Conservation (phyloP, 2,888 invertebrate species). For the Mylabris sibirica region DNA sequence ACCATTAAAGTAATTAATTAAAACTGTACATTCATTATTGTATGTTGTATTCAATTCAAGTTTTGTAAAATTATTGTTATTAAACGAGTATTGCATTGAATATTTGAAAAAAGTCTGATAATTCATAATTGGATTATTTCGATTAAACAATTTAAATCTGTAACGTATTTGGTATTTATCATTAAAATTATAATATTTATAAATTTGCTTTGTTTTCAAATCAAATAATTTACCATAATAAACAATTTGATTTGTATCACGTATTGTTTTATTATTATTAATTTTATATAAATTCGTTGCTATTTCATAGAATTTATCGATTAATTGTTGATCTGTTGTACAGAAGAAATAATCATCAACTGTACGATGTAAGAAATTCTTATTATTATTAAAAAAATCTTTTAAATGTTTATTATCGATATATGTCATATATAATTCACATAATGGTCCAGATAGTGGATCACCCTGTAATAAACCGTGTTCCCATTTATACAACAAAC, state of each 20-base stretch:
- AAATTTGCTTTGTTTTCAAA: slow-evolving; percentile 37
- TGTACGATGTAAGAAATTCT: slow-evolving; percentile 36
- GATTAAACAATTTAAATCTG: slow-evolving; percentile 44
- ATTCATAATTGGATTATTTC: slow-evolving; percentile 26
- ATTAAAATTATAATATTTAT: slow-evolving; percentile 32
- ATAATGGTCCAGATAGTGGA: slow-evolving; percentile 39
- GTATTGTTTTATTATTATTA: slow-evolving; percentile 38
- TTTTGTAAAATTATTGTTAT: slow-evolving; percentile 38
- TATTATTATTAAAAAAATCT: slow-evolving; percentile 19
- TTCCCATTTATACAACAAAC: slow-evolving; percentile 35
- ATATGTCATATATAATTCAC: slow-evolving; percentile 38
- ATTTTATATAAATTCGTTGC: slow-evolving; percentile 28
- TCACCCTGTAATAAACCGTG: slow-evolving; percentile 45
- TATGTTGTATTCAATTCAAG: slow-evolving; percentile 38
- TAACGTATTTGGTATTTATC: slow-evolving; percentile 28
- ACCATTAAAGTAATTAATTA: slow-evolving; percentile 40
- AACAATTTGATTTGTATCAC: slow-evolving; percentile 25
- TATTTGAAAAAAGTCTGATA: slow-evolving; percentile 23
- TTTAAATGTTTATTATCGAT: slow-evolving; percentile 33
- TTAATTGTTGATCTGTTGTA: slow-evolving; percentile 30
- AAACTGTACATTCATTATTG: slow-evolving; percentile 35
- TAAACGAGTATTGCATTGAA: slow-evolving; percentile 33
- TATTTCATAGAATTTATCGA: slow-evolving; percentile 28
- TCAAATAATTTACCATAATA: slow-evolving; percentile 42
- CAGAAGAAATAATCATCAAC: slow-evolving; percentile 46